Base-by-base conservation (phyloP, 2,888 invertebrate species). In the Dryobota labecula region DNA sequence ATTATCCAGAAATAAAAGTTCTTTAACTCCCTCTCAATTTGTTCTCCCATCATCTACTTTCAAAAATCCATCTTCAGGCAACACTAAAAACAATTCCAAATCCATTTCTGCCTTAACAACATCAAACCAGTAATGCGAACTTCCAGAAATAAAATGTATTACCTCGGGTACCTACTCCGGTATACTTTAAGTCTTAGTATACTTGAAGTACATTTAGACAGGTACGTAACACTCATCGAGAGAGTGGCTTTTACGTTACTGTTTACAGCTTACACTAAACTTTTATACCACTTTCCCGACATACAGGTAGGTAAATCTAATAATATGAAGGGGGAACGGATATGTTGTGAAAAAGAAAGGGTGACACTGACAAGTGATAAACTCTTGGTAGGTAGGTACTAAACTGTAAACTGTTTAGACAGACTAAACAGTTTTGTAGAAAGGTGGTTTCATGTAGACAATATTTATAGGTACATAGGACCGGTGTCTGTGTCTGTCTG, bases 261-360 rank as follows among this genome's bases (percentile, higher is more conserved):
- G 73, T 84, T 87, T 86, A 86, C 76, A 74, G 80, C 82, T 72
- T 36, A 54, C 76, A 84, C 80, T 89, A 84, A 89, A 89, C 73
- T 87, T 89, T 89, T 87, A 89, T 86, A 56, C 27, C 47, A 2
- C 8, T 49, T 30, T 41, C 27, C 54, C 13, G 57, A 80, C 60
- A 41, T 76, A 63, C 27, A 15, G 24, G 49, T 47, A 36, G 30
- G 45, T 62, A 33, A n/a, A n/a, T n/a, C 24, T 43, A 43, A 47
- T 61, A 43, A 3, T 38, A 20, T 38, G 6, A 11, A 61, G 11
- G 9, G 18, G 27, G 15, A n/a, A 41, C 2, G 15, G 27, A 36
- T 41, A 27, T 33, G 8, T 45, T 20, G 27, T 58, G 43, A 36
- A 30, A 30, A 53, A n/a, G n/a, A 38, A 24, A 13, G 0, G 24